phyloP scores from a whole-genome alignment of 2,888 invertebrate genomes.

The Dromius quadrimaculatus region DNA sequence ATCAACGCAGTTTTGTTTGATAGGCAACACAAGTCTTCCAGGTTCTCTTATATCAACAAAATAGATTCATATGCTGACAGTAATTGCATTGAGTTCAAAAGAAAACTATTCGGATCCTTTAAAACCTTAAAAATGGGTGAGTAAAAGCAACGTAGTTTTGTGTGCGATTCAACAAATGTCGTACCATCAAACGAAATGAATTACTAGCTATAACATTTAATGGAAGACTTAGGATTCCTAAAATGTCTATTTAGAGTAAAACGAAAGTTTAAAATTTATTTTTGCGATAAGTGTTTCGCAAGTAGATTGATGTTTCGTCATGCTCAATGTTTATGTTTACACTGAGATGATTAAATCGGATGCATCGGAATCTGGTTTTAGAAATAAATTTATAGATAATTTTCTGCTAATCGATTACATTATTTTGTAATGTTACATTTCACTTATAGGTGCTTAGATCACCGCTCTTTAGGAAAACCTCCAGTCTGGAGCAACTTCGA shows the following conservation, averaged over 20 bases:
- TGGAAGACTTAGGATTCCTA: slow-evolving; percentile 20
- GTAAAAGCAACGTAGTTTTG: slow-evolving; percentile 19
- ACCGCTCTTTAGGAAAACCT: no score
- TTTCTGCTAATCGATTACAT: not conserved
- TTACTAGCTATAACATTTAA: slow-evolving; percentile 16
- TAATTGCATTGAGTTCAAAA: slow-evolving; percentile 2
- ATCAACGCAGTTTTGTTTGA: no score
- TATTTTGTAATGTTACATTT: not conserved
- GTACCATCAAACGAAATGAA: slow-evolving; percentile 9
- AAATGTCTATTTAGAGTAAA: slow-evolving; percentile 34
- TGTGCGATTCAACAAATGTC: slow-evolving; percentile 18
- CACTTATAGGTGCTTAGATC: no score
- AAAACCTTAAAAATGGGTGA: no score
- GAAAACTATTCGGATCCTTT: no score
- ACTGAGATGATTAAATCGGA: slow-evolving; percentile 15
- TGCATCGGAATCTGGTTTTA: slow-evolving; percentile 15
- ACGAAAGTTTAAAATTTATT: slow-evolving; percentile 30
- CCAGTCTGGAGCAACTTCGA: no score
- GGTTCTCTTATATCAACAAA: no score
- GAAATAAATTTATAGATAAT: slow-evolving; percentile 2
- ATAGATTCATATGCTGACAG: no score
- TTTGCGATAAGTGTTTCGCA: slow-evolving; percentile 28
- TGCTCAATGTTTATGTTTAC: slow-evolving; percentile 22
- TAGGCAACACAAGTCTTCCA: no score
- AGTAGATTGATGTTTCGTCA: slow-evolving; percentile 20